Evolutionary conservation across 2,113 vertebrate species (phyloP).

Genomic region (Rhinoderma darwinii): DNA sequence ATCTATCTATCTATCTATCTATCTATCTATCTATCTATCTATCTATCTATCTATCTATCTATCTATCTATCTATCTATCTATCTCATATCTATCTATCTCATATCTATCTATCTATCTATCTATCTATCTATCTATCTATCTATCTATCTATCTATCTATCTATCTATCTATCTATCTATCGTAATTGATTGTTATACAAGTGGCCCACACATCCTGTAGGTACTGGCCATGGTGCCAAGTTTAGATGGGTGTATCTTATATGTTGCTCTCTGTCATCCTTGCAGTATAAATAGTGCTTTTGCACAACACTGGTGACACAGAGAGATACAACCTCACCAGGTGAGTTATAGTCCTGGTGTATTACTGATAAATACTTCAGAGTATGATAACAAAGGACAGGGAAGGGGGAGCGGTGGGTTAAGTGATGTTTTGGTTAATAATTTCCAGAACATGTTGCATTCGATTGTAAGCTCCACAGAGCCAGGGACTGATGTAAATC

Average conservation of each 20-base stretch:
- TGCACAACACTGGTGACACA: neutral
- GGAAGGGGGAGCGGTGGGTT: neutral
- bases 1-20: too few relatives aligned
- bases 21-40: too few relatives aligned
- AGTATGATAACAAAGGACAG: neutral
- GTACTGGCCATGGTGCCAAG: neutral
- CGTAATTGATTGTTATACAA: neutral
- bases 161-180: neutral
- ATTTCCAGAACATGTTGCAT: neutral
- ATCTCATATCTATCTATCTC: too few relatives aligned
- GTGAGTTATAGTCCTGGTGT: neutral
- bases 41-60: too few relatives aligned
- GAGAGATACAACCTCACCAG: neutral
- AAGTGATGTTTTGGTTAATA: too few relatives aligned
- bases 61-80: too few relatives aligned
- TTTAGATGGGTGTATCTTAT: conserved; percentile 22
- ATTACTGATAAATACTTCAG: neutral
- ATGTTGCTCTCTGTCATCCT: neutral
- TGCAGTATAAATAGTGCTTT: conserved; percentile 40
- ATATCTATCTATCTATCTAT: too few relatives aligned
- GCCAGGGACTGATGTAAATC: neutral
- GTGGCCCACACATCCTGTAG: neutral
- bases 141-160: neutral
- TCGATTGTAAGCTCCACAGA: neutral
- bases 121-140: neutral